Base-by-base conservation (phyloP, 2,797 vertebrate genomes). In the Hippoglossus hippoglossus region DNA sequence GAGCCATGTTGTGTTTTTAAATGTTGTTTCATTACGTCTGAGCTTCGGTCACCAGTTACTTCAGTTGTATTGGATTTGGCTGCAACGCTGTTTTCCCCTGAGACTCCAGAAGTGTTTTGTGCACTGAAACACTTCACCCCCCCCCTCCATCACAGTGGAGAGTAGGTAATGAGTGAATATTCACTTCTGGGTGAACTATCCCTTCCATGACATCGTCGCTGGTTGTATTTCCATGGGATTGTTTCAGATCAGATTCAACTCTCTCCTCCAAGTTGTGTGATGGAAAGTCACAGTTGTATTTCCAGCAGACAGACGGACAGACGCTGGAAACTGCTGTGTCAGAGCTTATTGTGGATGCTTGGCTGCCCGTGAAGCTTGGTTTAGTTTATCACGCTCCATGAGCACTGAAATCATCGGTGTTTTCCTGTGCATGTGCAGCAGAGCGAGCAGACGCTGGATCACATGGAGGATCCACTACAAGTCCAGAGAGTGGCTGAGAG, bases 221-320 rank as follows among this genome's bases (percentile, higher is more conserved):
- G 56, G 25, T 72, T 56, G 50, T 56, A 9, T 61, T 21, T 39
- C 63, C 44, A 1, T 54, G 56, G 56, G 66, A 12, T 36, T 21
- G 55, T 52, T 73, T 66, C 44, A 54, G 9, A 25, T 69, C 63
- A 16, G 12, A 53, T 25, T 44, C 3, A 39, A 19, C 57, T 7
- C 6, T 19, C 24, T 5, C 53, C 18, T 61, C 75, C 75, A 60
- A 71, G 55, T 26, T 4, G 62, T 51, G 69, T 82, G 56, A 63
- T 79, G 75, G 61, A 83, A 82, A 86, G 34, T 41, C 3, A 60
- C 25, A 22, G 39, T 28, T 75, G 70, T 79, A 63, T 57, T 80
- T 71, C 69, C 54, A 58, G 67, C 55, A 31, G 71, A 78, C 80
- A 62, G 55, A 44, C 63, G 22, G 31, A 73, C 34, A 7, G 5